Percentiles rank a stretch among this genome's conserved stretches.
Evolutionary conservation across 2,797 vertebrate genomes (phyloP).

Genomic region (Crenuchus spilurus): DNA sequence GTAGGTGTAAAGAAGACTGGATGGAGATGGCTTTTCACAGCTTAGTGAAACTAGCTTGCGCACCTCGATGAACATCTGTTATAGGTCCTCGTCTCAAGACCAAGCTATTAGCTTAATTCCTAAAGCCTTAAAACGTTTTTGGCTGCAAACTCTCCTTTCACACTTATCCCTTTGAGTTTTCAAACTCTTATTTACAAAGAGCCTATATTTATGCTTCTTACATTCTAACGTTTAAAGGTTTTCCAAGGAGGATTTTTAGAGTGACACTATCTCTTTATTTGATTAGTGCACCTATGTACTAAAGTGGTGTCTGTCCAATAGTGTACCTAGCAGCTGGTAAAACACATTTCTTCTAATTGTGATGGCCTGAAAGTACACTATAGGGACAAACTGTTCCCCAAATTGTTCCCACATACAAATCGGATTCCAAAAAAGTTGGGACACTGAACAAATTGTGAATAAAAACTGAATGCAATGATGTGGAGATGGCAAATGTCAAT

Average conservation of each 20-base stretch:
- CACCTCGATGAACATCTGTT: background rate
- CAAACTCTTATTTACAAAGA: background rate
- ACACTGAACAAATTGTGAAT: too few species aligned
- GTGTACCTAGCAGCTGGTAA: background rate
- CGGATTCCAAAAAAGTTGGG: too few species aligned
- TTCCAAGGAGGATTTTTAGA: background rate
- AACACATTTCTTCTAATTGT: background rate
- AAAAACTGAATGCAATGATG: too few species aligned
- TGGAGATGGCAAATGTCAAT: too few species aligned
- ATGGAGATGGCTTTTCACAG: conserved; percentile 30
- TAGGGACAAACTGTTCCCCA: too few species aligned
- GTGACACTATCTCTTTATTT: background rate
- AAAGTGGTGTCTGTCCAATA: background rate
- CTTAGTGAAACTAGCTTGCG: conserved; percentile 48
- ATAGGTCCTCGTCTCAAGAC: background rate
- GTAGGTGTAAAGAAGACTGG: background rate
- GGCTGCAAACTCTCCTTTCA: background rate
- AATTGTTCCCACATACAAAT: too few species aligned
- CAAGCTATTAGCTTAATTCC: conserved; percentile 22
- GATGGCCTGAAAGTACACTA: too few species aligned
- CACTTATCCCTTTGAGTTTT: background rate
- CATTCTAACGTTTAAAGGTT: background rate
- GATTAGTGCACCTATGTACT: background rate
- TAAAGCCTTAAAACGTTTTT: conserved; percentile 15
- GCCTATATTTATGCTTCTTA: background rate